Percentiles rank a stretch among this genome's conserved stretches.
Evolutionary conservation across 1,140 invertebrate species (phyloP).

Genomic region (Ostrea edulis): DNA sequence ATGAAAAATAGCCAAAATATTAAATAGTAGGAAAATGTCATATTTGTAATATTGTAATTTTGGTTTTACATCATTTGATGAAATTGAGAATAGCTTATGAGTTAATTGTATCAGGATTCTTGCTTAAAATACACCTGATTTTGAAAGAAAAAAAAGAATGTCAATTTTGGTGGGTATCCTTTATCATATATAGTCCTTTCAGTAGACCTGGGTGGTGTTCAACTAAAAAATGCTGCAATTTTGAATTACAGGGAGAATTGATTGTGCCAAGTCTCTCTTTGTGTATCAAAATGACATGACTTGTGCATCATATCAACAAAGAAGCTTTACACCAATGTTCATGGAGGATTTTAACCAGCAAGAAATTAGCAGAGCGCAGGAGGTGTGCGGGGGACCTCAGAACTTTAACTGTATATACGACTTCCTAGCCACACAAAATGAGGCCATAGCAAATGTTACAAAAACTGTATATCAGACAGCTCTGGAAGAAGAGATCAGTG

Average conservation of each 20-base stretch:
- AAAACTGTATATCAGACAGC: background rate
- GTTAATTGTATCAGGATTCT: too few relatives aligned
- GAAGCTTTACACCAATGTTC: slow-evolving; percentile 19
- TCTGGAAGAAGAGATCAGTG: background rate
- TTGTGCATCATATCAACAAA: background rate
- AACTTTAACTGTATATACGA: slow-evolving; percentile 35
- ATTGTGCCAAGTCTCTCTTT: slow-evolving; percentile 28
- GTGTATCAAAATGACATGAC: background rate
- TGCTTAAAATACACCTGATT: too few relatives aligned
- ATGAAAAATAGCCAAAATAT: too few relatives aligned
- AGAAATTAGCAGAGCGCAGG: background rate
- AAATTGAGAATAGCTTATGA: too few relatives aligned
- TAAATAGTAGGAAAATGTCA: too few relatives aligned
- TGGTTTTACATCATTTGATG: too few relatives aligned
- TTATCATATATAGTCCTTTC: too few relatives aligned
- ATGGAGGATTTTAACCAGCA: slow-evolving; percentile 15
- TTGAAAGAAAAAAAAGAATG: too few relatives aligned
- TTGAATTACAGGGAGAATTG: slow-evolving; percentile 39
- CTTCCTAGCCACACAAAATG: slow-evolving; percentile 13
- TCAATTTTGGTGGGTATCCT: too few relatives aligned
- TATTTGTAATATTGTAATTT: too few relatives aligned
- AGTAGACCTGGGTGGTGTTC: too few relatives aligned
- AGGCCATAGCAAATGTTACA: background rate
- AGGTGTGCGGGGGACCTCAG: slow-evolving; percentile 8
- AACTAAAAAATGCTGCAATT: background rate